phyloP scores from a whole-genome alignment of 2,113 vertebrate genomes.

The Dryoscopus gambensis region DNA sequence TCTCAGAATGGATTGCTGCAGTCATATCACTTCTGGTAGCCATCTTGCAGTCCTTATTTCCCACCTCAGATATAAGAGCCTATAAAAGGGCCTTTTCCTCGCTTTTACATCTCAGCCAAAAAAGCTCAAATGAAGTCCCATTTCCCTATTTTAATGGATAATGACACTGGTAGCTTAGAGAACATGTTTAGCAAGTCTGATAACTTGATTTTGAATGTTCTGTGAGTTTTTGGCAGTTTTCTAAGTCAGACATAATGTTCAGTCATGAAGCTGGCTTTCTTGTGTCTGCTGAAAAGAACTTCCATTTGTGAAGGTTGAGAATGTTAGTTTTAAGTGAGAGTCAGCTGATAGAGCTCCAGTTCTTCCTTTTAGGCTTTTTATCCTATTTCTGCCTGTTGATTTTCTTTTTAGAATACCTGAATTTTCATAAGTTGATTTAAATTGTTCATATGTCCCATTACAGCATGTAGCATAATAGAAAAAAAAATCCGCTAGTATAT shows the following conservation, averaged over 20 bases:
- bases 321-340: background rate
- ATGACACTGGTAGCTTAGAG: background rate
- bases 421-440: constrained; percentile 32
- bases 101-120: background rate
- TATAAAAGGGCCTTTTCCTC: background rate
- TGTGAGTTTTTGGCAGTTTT: background rate
- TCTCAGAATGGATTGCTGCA: background rate
- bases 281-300: background rate
- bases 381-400: background rate
- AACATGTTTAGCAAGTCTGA: background rate
- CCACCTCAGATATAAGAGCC: background rate
- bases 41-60: background rate
- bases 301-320: background rate
- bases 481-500: constrained; percentile 21
- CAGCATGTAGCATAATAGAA: constrained; percentile 39
- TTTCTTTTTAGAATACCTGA: background rate
- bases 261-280: background rate
- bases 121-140: background rate
- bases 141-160: background rate
- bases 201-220: background rate
- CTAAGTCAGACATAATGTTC: background rate
- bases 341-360: background rate
- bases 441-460: constrained; percentile 44
- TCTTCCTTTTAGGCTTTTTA: background rate
- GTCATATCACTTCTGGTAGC: background rate